A percentile compares a stretch with the other conserved stretches of the same genome.
Evolutionary conservation across 2,888 invertebrate genomes (phyloP).

Genomic region (Gandaritis pyraliata): DNA sequence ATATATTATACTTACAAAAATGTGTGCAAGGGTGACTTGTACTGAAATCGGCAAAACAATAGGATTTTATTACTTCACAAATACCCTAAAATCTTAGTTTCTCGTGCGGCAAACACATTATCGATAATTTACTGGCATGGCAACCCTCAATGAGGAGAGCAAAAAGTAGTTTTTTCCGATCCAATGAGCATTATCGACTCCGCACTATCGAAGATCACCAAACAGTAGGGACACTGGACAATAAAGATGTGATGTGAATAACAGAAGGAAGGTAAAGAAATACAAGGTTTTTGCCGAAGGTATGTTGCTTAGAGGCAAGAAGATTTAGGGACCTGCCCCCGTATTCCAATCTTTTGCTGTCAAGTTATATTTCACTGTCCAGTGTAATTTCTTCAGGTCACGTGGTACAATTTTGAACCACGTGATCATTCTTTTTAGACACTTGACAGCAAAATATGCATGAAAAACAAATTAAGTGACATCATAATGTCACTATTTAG

Average conservation of each 20-base stretch:
- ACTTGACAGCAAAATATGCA: too few species aligned
- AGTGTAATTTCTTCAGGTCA: too few species aligned
- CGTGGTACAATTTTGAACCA: too few species aligned
- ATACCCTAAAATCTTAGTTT: constrained; percentile 26
- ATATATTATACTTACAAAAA: not conserved
- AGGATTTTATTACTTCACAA: constrained; percentile 20
- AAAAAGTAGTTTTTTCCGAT: constrained; percentile 41
- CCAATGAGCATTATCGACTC: constrained; percentile 37
- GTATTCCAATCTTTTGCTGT: too few species aligned
- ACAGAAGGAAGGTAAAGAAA: too few species aligned
- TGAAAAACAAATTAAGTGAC: too few species aligned
- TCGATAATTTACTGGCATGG: constrained; percentile 39
- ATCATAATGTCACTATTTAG: too few species aligned
- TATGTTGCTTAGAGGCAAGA: too few species aligned
- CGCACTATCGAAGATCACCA: constrained; percentile 10
- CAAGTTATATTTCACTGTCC: too few species aligned
- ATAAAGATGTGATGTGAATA: not conserved
- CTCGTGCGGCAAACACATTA: constrained; percentile 37
- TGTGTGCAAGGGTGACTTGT: not conserved
- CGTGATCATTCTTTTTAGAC: too few species aligned
- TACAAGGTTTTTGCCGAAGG: too few species aligned
- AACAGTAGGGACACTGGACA: constrained; percentile 6
- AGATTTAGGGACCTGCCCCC: too few species aligned
- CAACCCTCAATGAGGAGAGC: constrained; percentile 35
- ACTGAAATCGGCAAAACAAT: constrained; percentile 12